phyloP scores from a whole-genome alignment of 1,140 invertebrate species.

The Ganaspis sp. region DNA sequence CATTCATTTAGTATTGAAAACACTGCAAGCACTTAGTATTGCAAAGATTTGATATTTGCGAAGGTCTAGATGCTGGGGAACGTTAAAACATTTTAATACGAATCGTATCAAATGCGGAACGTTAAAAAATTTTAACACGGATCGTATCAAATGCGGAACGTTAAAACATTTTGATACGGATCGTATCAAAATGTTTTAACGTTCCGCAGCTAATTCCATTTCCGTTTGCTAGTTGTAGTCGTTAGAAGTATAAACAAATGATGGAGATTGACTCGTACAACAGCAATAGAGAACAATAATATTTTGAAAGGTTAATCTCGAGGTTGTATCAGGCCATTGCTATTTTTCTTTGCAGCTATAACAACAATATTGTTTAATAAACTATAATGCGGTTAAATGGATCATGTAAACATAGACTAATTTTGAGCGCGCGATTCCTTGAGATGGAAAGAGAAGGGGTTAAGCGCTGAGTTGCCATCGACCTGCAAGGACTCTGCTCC shows the following conservation, averaged over 20 bases:
- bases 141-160: neutral
- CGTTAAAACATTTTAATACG: neutral
- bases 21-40: too few relatives aligned
- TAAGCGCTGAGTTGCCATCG: conserved; percentile 7
- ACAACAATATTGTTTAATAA: neutral
- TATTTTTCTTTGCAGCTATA: neutral
- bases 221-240: neutral
- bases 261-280: neutral
- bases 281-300: neutral
- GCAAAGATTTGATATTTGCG: conserved; percentile 15
- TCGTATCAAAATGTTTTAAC: neutral
- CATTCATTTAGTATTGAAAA: too few relatives aligned
- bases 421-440: neutral
- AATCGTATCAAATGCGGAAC: neutral
- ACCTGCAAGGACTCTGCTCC: conserved; percentile 40
- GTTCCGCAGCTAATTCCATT: neutral
- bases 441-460: neutral
- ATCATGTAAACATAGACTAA: conserved; percentile 1
- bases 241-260: neutral
- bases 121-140: neutral
- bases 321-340: neutral
- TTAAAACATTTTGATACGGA: neutral
- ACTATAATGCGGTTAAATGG: neutral
- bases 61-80: neutral
- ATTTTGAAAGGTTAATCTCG: conserved; percentile 10